These are phyloP conservation scores for Tragelaphus imberbis DNA, from an alignment of 2,113 vertebrate species.

Conservation along the genomic window DNA sequence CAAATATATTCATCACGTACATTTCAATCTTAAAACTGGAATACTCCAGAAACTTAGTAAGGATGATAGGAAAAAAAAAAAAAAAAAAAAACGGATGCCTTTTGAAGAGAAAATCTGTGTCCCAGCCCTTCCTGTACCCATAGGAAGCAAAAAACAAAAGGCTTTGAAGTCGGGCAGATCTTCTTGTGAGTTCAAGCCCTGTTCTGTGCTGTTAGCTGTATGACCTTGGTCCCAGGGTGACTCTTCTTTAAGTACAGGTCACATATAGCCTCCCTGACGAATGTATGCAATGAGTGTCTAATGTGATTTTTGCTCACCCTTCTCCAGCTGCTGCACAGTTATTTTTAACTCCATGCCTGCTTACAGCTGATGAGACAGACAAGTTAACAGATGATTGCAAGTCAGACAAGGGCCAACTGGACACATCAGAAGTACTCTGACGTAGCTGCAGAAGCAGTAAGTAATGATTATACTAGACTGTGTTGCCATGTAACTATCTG, in stretches of 20 bases:
- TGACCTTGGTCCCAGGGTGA: neutral
- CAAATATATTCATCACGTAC: neutral
- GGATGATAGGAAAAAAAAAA: neutral
- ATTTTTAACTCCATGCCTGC: neutral
- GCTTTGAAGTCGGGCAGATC: neutral
- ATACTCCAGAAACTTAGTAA: neutral
- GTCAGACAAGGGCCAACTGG: neutral
- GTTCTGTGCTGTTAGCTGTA: neutral
- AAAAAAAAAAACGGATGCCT: neutral
- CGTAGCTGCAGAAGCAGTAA: neutral
- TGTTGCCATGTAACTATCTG: neutral
- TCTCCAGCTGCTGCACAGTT: neutral
- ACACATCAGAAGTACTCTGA: neutral
- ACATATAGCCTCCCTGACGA: neutral
- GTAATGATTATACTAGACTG: neutral
- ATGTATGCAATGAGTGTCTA: neutral
- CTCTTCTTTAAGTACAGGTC: neutral
- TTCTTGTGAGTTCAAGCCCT: neutral
- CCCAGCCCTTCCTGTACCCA: neutral
- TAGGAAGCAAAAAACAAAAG: neutral
- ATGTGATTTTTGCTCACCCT: neutral
- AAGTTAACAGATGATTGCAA: neutral
- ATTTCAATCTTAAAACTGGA: neutral
- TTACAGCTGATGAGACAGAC: neutral
- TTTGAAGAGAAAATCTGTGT: neutral